Evolutionary conservation across 2,888 invertebrate species (phyloP).

Genomic region (Amphipoea oculea): DNA sequence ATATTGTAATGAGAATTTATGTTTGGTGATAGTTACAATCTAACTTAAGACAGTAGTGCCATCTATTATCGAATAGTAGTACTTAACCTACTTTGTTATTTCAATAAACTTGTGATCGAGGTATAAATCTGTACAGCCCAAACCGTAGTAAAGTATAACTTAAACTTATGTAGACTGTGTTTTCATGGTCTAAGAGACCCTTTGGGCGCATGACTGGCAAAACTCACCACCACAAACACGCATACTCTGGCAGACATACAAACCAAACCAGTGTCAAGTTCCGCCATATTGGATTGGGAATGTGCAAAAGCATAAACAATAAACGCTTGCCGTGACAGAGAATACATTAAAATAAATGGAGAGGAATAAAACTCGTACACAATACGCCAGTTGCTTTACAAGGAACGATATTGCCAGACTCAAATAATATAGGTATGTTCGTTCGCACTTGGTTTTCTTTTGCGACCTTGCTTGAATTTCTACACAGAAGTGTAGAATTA

Average conservation of each 20-base stretch:
- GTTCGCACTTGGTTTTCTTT: constrained; percentile 20
- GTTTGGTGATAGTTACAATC: not conserved
- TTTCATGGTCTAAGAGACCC: not conserved
- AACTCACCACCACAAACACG: not conserved
- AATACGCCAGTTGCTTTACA: constrained; percentile 52
- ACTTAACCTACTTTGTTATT: not conserved
- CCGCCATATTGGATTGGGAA: constrained; percentile 72
- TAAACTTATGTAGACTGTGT: not conserved
- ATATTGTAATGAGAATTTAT: not conserved
- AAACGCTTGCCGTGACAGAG: constrained; percentile 73
- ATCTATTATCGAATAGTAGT: constrained; percentile 69
- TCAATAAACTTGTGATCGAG: not conserved
- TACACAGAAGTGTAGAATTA: not conserved
- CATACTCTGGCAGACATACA: constrained; percentile 27
- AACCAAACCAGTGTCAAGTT: constrained; percentile 33
- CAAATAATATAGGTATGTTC: constrained; percentile 39
- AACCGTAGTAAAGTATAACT: not conserved
- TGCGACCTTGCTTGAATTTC: not conserved
- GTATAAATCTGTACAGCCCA: not conserved
- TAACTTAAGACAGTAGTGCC: constrained; percentile 49
- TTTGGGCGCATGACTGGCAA: not conserved
- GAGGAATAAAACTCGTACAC: constrained; percentile 57
- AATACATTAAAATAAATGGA: constrained; percentile 73
- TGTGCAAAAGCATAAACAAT: constrained; percentile 73
- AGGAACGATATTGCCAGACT: constrained; percentile 53